Conservation (phyloP, 2,113 vertebrate species). For the Oreochromis tanganicae region DNA sequence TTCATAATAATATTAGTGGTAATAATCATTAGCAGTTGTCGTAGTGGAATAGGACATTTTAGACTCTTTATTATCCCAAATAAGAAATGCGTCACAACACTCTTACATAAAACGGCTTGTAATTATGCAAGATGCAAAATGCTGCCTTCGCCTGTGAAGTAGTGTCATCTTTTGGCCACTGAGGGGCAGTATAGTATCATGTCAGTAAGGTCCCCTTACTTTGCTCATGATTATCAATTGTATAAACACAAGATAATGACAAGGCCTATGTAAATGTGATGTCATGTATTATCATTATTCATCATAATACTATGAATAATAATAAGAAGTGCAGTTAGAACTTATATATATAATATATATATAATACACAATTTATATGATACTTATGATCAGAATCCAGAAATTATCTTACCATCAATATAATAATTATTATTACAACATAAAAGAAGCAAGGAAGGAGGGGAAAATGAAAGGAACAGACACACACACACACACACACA, state of each 20-base stretch:
- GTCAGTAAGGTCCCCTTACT: neutral
- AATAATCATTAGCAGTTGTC: neutral
- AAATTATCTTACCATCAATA: neutral
- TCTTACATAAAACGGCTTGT: constrained; percentile 40
- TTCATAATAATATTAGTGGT: neutral
- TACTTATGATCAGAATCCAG: neutral
- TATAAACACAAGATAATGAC: neutral
- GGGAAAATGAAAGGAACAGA: neutral
- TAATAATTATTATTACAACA: neutral
- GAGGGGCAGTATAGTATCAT: neutral
- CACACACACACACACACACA: neutral
- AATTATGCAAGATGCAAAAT: constrained; percentile 43
- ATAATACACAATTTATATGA: neutral
- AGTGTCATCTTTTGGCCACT: neutral
- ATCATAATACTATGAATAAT: neutral
- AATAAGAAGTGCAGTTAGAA: neutral
- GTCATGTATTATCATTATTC: neutral
- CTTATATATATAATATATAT: too few species aligned
- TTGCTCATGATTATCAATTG: neutral
- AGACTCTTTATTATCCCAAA: neutral
- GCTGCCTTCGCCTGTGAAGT: neutral
- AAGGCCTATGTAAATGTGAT: neutral
- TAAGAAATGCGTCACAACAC: constrained; percentile 33
- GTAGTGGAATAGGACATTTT: neutral
- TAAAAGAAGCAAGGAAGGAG: neutral